These are phyloP conservation scores for Drosophila murphyi DNA, from an alignment of 1,140 invertebrate species.

Conservation along the genomic window DNA sequence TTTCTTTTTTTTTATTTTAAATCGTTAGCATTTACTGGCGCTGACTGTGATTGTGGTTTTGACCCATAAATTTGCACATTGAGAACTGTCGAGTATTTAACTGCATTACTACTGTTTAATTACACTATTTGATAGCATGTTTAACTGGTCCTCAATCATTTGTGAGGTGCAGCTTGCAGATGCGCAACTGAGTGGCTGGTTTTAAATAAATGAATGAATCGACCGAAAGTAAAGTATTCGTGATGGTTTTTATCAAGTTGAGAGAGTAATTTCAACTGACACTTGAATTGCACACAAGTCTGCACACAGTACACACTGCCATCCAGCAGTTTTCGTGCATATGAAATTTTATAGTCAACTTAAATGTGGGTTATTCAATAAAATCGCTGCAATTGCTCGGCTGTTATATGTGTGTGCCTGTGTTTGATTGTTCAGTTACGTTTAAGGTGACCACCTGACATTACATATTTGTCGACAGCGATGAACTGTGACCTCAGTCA, in stretches of 20 bases:
- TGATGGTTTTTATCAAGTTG: conserved; percentile 1
- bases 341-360: conserved; percentile 10
- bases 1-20: conserved; percentile 24
- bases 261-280: conserved; percentile 9
- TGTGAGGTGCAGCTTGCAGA: conserved; percentile 23
- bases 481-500: conserved; percentile 20
- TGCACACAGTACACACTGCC: conserved; percentile 37
- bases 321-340: conserved; percentile 27
- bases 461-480: conserved; percentile 11
- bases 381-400: background rate
- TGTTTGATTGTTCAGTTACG: background rate
- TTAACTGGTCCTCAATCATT: conserved; percentile 38
- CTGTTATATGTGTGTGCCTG: background rate
- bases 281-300: conserved; percentile 21
- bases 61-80: conserved; percentile 48
- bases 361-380: conserved; percentile 2
- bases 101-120: conserved; percentile 41
- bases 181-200: background rate
- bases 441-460: conserved; percentile 23
- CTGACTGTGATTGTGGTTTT: conserved; percentile 6
- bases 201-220: conserved; percentile 19
- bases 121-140: conserved; percentile 36
- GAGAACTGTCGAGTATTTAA: conserved; percentile 23
- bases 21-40: conserved; percentile 5
- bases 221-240: background rate